Base-by-base conservation (phyloP, 37 sponge, comb jelly and placozoan genomes). In the Ianthella basta region DNA sequence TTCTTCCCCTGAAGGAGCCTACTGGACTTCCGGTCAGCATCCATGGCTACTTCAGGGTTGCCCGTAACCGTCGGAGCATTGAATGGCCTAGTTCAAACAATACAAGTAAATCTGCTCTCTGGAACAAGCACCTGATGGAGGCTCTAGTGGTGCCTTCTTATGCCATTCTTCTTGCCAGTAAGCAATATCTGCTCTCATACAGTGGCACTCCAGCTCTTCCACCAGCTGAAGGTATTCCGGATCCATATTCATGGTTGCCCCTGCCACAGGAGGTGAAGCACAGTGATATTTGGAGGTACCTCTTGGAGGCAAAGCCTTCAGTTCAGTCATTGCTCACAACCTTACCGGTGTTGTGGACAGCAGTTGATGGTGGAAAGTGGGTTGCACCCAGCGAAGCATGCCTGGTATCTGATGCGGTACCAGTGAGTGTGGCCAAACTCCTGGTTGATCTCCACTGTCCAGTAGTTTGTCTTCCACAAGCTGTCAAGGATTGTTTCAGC, bases 41-140 rank as follows among this genome's bases (percentile, higher is more conserved):
- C 21, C 95, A 94, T 82, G 95, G 95, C 55, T 94, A 89, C 69
- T 94, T 94, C 65, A 54, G 87, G 53, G 91, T 94, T 0, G 59
- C 84, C 50, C 80, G 85, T 27, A 91, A 94, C 50, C 59, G 95
- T 8, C 85, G 91, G 1, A 86, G 82, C 77, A 87, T 94, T 30
- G 87, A 91, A 63, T 94, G 95, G 95, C 95, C 95, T 25, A 24
- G 79, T 27, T 50, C 65, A 73, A 89, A 91, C 55, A 84, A 87
- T 29, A 77, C 80, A 55, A 70, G 88, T 55, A 83, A 77, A 8
- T 87, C 86, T 68, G 91, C 95, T 33, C 15, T 65, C 37, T 94
- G 91, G 89, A 94, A 94, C 67, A 30, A 85, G 66, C 50, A 50
- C 18, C 89, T 94, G 15, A 64, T 88, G 16, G 38, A 55, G 36